Evolutionary conservation across 2,888 invertebrate genomes (phyloP).

Genomic region (Cremastobaeus sp.): DNA sequence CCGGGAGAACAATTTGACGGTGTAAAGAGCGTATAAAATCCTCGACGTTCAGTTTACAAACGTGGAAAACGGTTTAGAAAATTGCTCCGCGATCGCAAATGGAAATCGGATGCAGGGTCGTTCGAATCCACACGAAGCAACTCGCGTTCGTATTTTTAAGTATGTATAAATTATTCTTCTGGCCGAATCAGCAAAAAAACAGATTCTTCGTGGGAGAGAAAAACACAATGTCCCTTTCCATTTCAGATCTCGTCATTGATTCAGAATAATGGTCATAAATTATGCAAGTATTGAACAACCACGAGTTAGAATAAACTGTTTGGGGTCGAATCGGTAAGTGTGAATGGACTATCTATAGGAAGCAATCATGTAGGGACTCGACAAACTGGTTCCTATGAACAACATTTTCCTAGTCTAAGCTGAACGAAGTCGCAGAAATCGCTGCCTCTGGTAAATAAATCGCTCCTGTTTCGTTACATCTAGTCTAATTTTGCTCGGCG

Average conservation of each 20-base stretch:
- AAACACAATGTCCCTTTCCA: constrained; percentile 9
- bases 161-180: constrained; percentile 52
- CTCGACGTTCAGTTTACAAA: too few relatives aligned
- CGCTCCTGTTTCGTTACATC: too few relatives aligned
- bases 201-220: constrained; percentile 18
- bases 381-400: too few relatives aligned
- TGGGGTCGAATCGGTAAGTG: neutral
- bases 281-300: constrained; percentile 10
- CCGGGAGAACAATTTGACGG: neutral
- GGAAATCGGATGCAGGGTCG: constrained; percentile 10
- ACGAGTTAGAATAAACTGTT: neutral
- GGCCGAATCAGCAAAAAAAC: constrained; percentile 37
- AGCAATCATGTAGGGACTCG: neutral
- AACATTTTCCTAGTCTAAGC: too few relatives aligned
- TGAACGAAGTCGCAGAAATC: too few relatives aligned
- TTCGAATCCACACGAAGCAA: constrained; percentile 37
- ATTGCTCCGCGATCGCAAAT: constrained; percentile 5
- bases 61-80: constrained; percentile 9
- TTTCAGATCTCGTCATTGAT: constrained; percentile 16
- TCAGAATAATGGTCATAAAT: constrained; percentile 42
- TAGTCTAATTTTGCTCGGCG: too few relatives aligned
- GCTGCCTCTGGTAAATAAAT: too few relatives aligned
- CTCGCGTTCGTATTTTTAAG: constrained; percentile 26
- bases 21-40: constrained; percentile 40
- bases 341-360: neutral